Percentiles rank a stretch among this genome's conserved stretches.
Conservation (phyloP, 2,797 vertebrate genomes). For the Sparus aurata region DNA sequence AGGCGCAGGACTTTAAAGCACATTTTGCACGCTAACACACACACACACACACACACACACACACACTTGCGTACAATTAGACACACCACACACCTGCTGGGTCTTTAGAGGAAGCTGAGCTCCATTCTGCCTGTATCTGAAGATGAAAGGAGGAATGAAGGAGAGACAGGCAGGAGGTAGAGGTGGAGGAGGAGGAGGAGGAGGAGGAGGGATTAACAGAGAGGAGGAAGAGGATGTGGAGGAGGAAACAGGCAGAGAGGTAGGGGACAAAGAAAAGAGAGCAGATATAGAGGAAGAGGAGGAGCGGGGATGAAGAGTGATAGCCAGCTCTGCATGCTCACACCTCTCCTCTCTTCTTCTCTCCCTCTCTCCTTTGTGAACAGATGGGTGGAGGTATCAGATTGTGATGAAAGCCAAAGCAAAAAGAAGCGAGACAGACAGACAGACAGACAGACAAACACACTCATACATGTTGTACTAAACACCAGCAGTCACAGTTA, state of each 20-base stretch:
- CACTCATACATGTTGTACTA: constrained; percentile 10
- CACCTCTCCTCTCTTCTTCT: constrained; percentile 59
- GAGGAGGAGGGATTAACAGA: constrained; percentile 49
- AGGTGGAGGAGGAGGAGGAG: constrained; percentile 39
- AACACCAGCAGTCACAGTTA: constrained; percentile 41
- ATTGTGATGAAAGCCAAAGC: constrained; percentile 76
- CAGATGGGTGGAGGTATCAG: constrained; percentile 83
- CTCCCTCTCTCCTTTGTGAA: constrained; percentile 70
- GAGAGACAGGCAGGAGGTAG: constrained; percentile 49
- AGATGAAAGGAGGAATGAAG: constrained; percentile 69
- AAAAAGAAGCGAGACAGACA: constrained; percentile 13
- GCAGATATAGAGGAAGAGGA: constrained; percentile 66
- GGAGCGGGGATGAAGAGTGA: constrained; percentile 61
- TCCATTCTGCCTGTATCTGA: constrained; percentile 60
- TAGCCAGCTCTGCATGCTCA: constrained; percentile 63
- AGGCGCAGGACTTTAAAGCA: constrained; percentile 59
- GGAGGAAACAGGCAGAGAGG: constrained; percentile 37
- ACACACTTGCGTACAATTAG: constrained; percentile 72
- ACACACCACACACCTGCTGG: constrained; percentile 78
- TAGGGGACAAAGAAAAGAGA: constrained; percentile 65
- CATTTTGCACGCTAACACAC: constrained; percentile 54
- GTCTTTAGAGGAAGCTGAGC: constrained; percentile 69
- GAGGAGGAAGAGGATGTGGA: constrained; percentile 23
- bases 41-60: constrained; percentile 52
- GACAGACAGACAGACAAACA: constrained; percentile 30